Evolutionary conservation across 2,888 invertebrate species (phyloP).

Genomic region (Cacoxenus indagator): DNA sequence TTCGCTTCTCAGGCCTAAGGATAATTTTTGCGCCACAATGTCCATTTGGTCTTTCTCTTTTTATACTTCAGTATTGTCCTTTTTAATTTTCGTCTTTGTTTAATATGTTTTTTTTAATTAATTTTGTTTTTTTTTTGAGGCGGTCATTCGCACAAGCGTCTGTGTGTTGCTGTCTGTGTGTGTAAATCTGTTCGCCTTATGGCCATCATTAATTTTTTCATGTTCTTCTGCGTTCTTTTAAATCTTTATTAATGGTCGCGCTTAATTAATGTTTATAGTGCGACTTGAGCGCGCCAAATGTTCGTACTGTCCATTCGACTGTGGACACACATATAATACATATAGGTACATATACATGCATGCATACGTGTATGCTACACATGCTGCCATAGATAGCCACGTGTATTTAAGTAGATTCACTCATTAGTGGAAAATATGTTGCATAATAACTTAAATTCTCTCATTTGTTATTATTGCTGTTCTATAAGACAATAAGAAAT

Average conservation of each 20-base stretch:
- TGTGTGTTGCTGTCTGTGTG: constrained; percentile 12
- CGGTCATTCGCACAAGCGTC: background rate
- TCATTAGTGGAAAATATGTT: constrained; percentile 21
- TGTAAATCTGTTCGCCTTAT: constrained; percentile 29
- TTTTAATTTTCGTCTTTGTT: background rate
- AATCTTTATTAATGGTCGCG: constrained; percentile 42
- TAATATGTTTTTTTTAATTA: background rate
- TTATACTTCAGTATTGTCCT: background rate
- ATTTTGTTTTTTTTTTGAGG: background rate
- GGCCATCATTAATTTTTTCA: constrained; percentile 41
- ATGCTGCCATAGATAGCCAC: background rate
- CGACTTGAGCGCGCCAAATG: background rate
- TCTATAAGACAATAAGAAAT: background rate
- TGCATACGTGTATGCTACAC: background rate
- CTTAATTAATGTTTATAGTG: constrained; percentile 23
- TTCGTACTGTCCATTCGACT: background rate
- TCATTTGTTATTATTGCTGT: background rate
- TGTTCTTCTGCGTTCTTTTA: constrained; percentile 24
- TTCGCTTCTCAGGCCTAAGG: constrained; percentile 1
- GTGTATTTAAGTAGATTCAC: constrained; percentile 9
- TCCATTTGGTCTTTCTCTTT: constrained; percentile 4
- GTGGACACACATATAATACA: background rate
- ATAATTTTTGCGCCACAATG: constrained; percentile 5
- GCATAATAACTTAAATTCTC: constrained; percentile 3
- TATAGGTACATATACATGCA: background rate